Conservation (phyloP, 2,797 vertebrate species). For the Danio aesculapii region DNA sequence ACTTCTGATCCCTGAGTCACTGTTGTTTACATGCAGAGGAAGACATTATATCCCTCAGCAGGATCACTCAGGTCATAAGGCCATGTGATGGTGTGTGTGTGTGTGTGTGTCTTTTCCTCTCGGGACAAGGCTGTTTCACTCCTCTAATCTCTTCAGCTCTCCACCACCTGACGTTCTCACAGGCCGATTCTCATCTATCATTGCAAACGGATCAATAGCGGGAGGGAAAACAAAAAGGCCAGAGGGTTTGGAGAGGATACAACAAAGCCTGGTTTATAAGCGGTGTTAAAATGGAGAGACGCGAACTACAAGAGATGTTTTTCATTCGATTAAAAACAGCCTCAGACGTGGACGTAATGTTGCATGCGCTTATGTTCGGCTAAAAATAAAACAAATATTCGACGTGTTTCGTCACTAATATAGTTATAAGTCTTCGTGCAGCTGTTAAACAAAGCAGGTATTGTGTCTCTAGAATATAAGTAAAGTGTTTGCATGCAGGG, state of each 20-base stretch:
- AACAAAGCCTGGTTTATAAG: constrained; percentile 31
- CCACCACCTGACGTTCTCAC: constrained; percentile 27
- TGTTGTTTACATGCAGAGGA: constrained; percentile 19
- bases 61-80: background rate
- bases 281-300: constrained; percentile 29
- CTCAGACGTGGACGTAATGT: background rate
- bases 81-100: constrained; percentile 18
- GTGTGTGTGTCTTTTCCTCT: background rate
- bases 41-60: constrained; percentile 4
- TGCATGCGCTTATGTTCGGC: constrained; percentile 6
- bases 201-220: constrained; percentile 18
- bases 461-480: background rate
- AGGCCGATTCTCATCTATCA: constrained; percentile 16
- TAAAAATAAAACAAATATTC: background rate
- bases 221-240: background rate
- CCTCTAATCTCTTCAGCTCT: constrained; percentile 22
- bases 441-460: background rate
- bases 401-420: background rate
- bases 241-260: background rate
- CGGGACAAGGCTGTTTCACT: background rate
- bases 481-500: background rate
- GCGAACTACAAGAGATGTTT: background rate
- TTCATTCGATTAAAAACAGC: background rate
- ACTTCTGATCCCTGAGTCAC: constrained; percentile 3
- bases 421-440: too few species aligned